These are phyloP conservation scores for Trichonephila clavipes DNA, from an alignment of 1,140 invertebrate species.

Conservation along the genomic window DNA sequence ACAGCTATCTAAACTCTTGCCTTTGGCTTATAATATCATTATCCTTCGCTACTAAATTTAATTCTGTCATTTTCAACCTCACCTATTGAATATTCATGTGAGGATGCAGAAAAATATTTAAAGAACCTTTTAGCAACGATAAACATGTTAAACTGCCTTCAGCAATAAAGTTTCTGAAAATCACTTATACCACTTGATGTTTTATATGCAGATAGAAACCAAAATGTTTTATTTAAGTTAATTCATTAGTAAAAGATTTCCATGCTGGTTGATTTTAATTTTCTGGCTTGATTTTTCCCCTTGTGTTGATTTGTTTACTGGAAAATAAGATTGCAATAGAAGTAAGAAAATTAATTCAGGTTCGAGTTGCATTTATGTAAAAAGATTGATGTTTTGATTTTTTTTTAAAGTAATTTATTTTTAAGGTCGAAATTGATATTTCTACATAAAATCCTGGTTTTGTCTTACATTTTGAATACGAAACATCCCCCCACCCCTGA, in stretches of 20 bases:
- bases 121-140: conserved; percentile 39
- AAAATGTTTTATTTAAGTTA: too few species aligned
- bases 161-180: not conserved
- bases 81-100: conserved; percentile 49
- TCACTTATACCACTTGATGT: not conserved
- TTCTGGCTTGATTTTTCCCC: too few species aligned
- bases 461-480: too few species aligned
- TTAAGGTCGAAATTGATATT: too few species aligned
- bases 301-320: too few species aligned
- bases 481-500: too few species aligned
- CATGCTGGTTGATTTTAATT: not conserved
- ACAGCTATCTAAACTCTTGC: not conserved
- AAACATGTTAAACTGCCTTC: not conserved
- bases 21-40: conserved; percentile 42
- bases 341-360: too few species aligned
- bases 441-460: too few species aligned
- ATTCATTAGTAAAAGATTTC: not conserved
- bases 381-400: too few species aligned
- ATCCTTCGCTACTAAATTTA: conserved; percentile 20
- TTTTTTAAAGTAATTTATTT: too few species aligned
- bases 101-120: conserved; percentile 9
- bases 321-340: too few species aligned
- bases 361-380: too few species aligned
- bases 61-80: conserved; percentile 55
- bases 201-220: not conserved